Evolutionary conservation across 1,140 invertebrate species (phyloP).

Genomic region (Drosophila pseudoobscura): DNA sequence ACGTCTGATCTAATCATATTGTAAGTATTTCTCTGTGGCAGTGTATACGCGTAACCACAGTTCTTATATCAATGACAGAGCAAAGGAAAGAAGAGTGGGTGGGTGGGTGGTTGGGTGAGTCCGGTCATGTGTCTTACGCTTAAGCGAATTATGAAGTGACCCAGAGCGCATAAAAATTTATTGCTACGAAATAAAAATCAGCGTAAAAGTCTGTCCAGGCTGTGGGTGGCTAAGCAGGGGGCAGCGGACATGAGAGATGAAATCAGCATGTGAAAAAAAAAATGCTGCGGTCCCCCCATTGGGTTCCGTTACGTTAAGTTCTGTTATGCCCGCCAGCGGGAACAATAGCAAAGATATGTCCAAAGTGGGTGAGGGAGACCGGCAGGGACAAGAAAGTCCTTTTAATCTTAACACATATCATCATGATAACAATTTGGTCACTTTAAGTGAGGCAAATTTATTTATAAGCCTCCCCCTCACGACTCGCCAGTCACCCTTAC

Average conservation of each 20-base stretch:
- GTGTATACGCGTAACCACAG: neutral
- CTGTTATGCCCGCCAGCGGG: constrained; percentile 37
- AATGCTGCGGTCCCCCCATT: constrained; percentile 52
- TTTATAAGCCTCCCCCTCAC: constrained; percentile 71
- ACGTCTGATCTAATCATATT: too few relatives aligned
- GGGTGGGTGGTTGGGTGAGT: constrained; percentile 25
- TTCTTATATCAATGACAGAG: constrained; percentile 25
- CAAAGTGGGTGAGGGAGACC: neutral
- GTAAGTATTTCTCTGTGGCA: neutral
- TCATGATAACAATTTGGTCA: constrained; percentile 83
- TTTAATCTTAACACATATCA: constrained; percentile 83
- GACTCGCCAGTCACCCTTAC: neutral
- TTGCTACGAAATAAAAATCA: constrained; percentile 82
- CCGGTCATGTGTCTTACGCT: constrained; percentile 62
- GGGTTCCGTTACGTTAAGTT: constrained; percentile 2
- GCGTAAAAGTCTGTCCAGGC: constrained; percentile 66
- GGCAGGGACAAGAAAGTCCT: constrained; percentile 81
- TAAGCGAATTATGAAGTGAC: constrained; percentile 82
- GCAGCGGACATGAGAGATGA: constrained; percentile 42
- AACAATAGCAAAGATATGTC: neutral
- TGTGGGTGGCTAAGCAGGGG: constrained; percentile 3
- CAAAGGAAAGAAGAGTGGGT: neutral
- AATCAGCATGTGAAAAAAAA: constrained; percentile 79
- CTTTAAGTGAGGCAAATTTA: constrained; percentile 83
- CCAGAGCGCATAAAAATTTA: constrained; percentile 82